Conservation (phyloP, 2,797 vertebrate genomes). For the Propithecus deckenii region DNA sequence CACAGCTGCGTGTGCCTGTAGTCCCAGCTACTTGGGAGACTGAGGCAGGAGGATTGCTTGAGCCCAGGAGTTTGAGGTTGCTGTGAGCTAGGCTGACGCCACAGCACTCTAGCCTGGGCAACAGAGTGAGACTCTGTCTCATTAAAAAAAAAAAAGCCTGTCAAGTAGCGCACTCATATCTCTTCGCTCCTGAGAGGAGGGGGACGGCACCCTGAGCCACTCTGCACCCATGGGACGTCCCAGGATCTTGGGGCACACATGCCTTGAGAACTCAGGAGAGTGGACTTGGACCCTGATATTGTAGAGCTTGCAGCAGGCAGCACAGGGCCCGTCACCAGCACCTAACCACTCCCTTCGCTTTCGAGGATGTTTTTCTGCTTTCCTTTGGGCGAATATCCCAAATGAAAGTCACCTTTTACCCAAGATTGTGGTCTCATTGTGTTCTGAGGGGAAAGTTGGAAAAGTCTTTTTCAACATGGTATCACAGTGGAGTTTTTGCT, state of each 20-base stretch:
- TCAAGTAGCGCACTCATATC: fast-evolving
- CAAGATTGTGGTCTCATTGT: background rate
- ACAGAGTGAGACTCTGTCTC: too few relatives aligned
- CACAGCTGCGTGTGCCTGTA: too few relatives aligned
- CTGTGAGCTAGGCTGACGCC: too few relatives aligned
- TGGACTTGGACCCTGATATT: background rate
- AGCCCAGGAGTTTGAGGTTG: too few relatives aligned
- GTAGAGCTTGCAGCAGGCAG: background rate
- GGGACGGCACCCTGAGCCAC: fast-evolving
- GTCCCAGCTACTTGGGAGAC: too few relatives aligned
- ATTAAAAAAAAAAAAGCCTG: too few relatives aligned
- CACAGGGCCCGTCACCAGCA: background rate
- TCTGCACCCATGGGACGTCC: too few relatives aligned
- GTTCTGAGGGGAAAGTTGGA: background rate
- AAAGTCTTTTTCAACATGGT: background rate
- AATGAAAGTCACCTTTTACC: background rate
- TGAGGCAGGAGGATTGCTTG: too few relatives aligned
- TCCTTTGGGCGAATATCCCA: background rate
- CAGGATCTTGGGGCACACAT: fast-evolving
- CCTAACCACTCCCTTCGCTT: background rate
- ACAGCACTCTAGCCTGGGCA: too few relatives aligned
- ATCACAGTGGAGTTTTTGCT: background rate
- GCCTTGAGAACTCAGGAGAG: background rate
- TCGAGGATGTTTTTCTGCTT: background rate
- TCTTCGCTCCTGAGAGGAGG: background rate